Evolutionary conservation across 2,113 vertebrate species (phyloP), one percentile per base, ranked within the genome.

Genomic region (Nothobranchius kuhntae): DNA sequence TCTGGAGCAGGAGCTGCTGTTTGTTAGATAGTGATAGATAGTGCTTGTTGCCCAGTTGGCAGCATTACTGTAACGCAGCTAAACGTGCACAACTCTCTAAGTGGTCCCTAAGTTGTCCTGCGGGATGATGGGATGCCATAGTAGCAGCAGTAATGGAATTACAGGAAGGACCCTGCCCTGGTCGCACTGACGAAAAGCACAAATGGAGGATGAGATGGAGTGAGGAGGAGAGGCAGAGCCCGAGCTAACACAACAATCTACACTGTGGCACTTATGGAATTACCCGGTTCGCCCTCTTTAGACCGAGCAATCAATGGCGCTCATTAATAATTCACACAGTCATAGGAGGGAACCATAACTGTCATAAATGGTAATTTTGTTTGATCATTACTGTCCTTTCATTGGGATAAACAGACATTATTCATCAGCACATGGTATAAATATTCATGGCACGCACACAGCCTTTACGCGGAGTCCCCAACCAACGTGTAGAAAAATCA

Each of bases 281-380:
- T 81, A 81, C 73, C 77, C 67, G 12, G 51, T 55, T 86, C 84
- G 81, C 85, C 71, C 80, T 86, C 86, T 76, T 72, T 65, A 71
- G 79, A 55, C 78, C 46, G 13, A 78, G 67, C 71, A 82, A 86
- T 91, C 85, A 79, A 89, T 89, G 84, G 50, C 11, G 3, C 74
- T 83, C 81, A 83, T 90, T 80, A 85, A 91, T 92, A 87, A 90
- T 89, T 86, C 86, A 90, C 74, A 8, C 42, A 3, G 76, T 78
- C 78, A 75, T 77, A 53, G 75, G 83, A 88, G 80, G 81, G 75
- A 85, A 82, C 71, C 74, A 69, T 77, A 82, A 91, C 78, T 84
- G 89, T 88, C 89, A 90, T 88, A 88, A 90, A 90, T 82, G 75
- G 80, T 90, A 75, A 90, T 91, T 87, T 82, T 86, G 85, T 90